phyloP scores from a whole-genome alignment of 2,113 vertebrate genomes.

The Brienomyrus brachyistius region DNA sequence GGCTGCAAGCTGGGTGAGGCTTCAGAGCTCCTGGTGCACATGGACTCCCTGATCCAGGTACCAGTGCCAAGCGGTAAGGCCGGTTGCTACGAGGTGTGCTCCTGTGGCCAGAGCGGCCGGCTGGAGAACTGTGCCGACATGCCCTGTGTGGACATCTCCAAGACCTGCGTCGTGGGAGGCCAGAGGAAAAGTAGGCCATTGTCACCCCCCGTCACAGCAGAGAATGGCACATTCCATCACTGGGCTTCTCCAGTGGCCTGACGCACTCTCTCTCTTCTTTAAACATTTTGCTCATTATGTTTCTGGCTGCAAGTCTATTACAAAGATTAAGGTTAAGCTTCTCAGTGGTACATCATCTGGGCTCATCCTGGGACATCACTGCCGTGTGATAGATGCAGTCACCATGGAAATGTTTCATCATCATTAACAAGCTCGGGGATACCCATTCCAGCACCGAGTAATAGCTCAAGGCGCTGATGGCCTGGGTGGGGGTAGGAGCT shows the following conservation, averaged over 20 bases:
- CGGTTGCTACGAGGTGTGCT: constrained; percentile 91
- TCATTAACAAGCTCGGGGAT: not conserved
- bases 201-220: not conserved
- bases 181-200: constrained; percentile 77
- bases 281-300: not conserved
- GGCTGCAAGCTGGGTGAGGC: constrained; percentile 95
- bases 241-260: not conserved
- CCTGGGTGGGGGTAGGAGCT: not conserved
- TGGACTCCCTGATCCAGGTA: constrained; percentile 81
- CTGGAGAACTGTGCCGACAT: constrained; percentile 89
- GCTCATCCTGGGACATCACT: not conserved
- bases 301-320: not conserved
- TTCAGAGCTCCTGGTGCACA: constrained; percentile 89
- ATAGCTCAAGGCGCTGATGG: not conserved
- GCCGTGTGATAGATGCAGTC: not conserved
- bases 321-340: not conserved
- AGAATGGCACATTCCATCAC: not conserved
- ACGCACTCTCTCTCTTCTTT: not conserved
- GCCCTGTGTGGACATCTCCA: constrained; percentile 80
- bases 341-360: not conserved
- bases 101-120: constrained; percentile 80
- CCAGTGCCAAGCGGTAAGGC: constrained; percentile 69
- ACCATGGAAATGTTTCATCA: not conserved
- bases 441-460: not conserved
- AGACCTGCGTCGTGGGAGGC: constrained; percentile 77